Evolutionary conservation across 2,797 vertebrate genomes (phyloP), one percentile per base, ranked within the genome.

Genomic region (Odontamblyopus rebecca): DNA sequence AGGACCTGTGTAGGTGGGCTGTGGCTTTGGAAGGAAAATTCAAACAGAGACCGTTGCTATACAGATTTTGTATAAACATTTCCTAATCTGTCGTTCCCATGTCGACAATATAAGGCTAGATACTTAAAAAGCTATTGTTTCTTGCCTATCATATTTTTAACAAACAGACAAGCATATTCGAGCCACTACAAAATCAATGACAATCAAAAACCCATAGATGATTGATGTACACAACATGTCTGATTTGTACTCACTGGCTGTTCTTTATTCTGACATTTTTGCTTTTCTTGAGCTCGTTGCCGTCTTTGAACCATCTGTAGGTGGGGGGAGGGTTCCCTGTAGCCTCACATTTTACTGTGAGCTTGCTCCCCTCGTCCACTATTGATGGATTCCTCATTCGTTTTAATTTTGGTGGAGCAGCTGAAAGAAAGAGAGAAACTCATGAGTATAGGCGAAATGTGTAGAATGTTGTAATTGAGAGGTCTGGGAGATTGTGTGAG

Each of bases 301-400:
- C 97, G 6, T 98, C 97, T 93, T 97, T 98, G 93, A 96, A 98
- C 97, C 97, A 99, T 66, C 86, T 97, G 92, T 97, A 99, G 88
- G 92, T 94, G 0, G 94, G 96, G 79, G 85, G 77, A 80, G 97
- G 95, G 89, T 94, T 95, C 62, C 97, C 97, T 0, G 94, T 94
- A 0, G 95, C 96, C 92, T 97, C 97, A 13, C 97, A 99, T 91
- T 96, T 99, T 77, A 98, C 91, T 0, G 88, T 95, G 76, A 98
- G 94, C 89, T 91, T 96, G 81, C 92, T 92, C 71, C 97, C 97
- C 67, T 98, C 95, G 0, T 93, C 93, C 88, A 96, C 95, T 0
- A 93, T 93, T 0, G 94, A 92, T 65, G 95, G 92, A 88, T 93
- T 96, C 90, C 88, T 96, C 95, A 98, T 94, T 71, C 93, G 95